A percentile compares a stretch with the other conserved stretches of the same genome.
phyloP scores from a whole-genome alignment of 2,113 vertebrate species.

The Dasyornis broadbenti region DNA sequence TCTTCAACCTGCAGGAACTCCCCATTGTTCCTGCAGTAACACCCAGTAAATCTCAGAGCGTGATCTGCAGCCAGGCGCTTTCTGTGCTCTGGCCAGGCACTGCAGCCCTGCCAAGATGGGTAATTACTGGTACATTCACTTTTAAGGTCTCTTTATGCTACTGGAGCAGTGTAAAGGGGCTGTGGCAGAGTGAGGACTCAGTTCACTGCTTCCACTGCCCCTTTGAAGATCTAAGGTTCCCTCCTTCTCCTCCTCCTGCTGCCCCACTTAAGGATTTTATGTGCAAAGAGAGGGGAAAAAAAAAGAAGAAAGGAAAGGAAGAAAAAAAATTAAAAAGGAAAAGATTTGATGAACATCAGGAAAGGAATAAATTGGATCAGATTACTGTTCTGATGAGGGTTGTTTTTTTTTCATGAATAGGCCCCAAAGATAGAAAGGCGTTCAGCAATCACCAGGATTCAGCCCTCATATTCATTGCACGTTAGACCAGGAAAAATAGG shows the following conservation, averaged over 20 bases:
- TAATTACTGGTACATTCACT: not conserved
- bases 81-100: not conserved
- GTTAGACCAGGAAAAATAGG: conserved; percentile 60
- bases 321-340: conserved; percentile 40
- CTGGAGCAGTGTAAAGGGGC: not conserved
- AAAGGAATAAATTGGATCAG: conserved; percentile 61
- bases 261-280: conserved; percentile 39
- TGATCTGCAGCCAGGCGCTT: not conserved
- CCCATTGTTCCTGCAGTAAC: not conserved
- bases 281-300: not conserved
- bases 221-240: conserved; percentile 21
- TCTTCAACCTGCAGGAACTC: not conserved
- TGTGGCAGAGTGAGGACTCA: not conserved
- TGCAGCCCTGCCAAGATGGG: not conserved
- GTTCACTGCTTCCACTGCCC: not conserved
- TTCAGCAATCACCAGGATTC: conserved; percentile 62
- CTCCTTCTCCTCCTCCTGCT: not conserved
- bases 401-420: conserved; percentile 51
- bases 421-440: conserved; percentile 59
- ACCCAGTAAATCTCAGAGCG: not conserved
- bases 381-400: conserved; percentile 53
- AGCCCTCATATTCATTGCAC: conserved; percentile 50
- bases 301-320: not conserved
- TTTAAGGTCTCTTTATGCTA: not conserved
- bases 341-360: conserved; percentile 63